A percentile compares a stretch with the other conserved stretches of the same genome.
Evolutionary conservation across 2,797 vertebrate genomes (phyloP).

Genomic region (Rhinatrema bivittatum): DNA sequence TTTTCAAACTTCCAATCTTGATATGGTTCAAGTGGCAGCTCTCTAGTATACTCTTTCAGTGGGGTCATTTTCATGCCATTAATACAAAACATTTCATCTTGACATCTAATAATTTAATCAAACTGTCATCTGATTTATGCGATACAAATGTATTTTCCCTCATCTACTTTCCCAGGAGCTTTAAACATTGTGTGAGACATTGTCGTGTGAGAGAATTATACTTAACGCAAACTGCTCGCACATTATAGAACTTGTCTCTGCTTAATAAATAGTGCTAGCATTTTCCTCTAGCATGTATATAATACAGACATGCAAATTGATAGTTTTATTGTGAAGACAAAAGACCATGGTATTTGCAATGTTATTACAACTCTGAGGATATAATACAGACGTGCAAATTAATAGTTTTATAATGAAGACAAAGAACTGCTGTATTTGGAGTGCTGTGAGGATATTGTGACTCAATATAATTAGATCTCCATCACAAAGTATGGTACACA

Average conservation of each 20-base stretch:
- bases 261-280: neutral
- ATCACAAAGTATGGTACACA: neutral
- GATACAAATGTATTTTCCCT: slow-evolving; percentile 32
- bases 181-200: slow-evolving; percentile 4
- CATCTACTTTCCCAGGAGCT: slow-evolving; percentile 12
- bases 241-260: slow-evolving; percentile 4
- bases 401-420: too few species aligned
- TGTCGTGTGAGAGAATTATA: slow-evolving; percentile 6
- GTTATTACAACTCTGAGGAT: neutral
- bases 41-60: slow-evolving; percentile 14
- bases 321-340: neutral
- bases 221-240: slow-evolving; percentile 7
- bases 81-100: slow-evolving; percentile 23
- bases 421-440: too few species aligned
- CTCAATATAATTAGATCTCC: neutral
- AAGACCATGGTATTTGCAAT: slow-evolving; percentile 1
- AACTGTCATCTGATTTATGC: slow-evolving; percentile 24
- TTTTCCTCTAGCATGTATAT: slow-evolving; percentile 6
- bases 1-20: slow-evolving; percentile 40
- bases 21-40: slow-evolving; percentile 24
- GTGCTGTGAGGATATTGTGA: neutral
- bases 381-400: too few species aligned
- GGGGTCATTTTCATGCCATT: slow-evolving; percentile 15
- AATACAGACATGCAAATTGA: neutral
- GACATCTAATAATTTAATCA: slow-evolving; percentile 35